phyloP scores from a whole-genome alignment of 2,888 invertebrate species.

The Drosophila anomelani region DNA sequence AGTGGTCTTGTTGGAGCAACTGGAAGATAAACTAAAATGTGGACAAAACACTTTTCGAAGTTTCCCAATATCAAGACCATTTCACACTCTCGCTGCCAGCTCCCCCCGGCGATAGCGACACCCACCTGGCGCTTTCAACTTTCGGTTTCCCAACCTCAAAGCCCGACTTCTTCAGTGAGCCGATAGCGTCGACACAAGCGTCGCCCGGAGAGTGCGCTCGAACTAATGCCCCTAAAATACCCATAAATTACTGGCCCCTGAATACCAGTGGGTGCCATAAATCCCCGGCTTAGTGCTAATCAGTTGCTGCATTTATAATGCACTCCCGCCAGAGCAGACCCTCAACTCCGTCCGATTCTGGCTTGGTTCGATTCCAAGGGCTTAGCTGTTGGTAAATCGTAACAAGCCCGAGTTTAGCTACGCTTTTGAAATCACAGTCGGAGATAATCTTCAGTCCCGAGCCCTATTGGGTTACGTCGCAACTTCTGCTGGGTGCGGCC shows the following conservation, averaged over 20 bases:
- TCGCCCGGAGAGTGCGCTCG: not conserved
- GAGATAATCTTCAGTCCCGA: conserved; percentile 64
- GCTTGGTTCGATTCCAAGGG: conserved; percentile 18
- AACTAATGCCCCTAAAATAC: conserved; percentile 32
- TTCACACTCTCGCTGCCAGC: conserved; percentile 3
- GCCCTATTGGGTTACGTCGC: conserved; percentile 51
- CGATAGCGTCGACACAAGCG: not conserved
- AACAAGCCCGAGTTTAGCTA: conserved; percentile 60
- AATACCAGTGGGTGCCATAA: conserved; percentile 52
- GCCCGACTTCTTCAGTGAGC: conserved; percentile 35
- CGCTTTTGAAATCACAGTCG: conserved; percentile 58
- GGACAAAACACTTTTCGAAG: conserved; percentile 6
- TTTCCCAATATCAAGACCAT: not conserved
- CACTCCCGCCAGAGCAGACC: conserved; percentile 41
- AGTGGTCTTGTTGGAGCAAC: too few species aligned
- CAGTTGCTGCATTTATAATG: conserved; percentile 69
- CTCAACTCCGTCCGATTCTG: conserved; percentile 44
- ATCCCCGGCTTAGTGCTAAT: conserved; percentile 67
- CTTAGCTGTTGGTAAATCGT: conserved; percentile 28
- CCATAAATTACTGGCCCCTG: conserved; percentile 62
- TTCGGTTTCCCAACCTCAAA: conserved; percentile 4
- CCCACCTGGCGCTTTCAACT: conserved; percentile 14
- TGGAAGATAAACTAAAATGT: conserved; percentile 2
- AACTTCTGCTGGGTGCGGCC: conserved; percentile 60
- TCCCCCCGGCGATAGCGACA: not conserved